These are phyloP conservation scores for Andrena praecox DNA, from an alignment of 2,888 invertebrate species.

Conservation along the genomic window DNA sequence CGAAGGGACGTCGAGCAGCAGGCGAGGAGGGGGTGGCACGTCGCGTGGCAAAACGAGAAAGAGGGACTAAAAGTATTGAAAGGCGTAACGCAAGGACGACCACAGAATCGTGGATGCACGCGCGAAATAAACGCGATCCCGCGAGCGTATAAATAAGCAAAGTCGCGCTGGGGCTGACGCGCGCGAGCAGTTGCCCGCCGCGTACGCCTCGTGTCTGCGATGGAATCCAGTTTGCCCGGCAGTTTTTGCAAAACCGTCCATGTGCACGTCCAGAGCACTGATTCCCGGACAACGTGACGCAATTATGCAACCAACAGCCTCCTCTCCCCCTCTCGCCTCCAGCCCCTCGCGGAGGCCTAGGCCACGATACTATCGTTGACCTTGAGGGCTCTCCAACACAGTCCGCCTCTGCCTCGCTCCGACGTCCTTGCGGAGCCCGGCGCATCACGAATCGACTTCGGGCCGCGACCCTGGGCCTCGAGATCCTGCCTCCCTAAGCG, in stretches of 20 bases:
- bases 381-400: conserved; percentile 68
- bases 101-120: conserved; percentile 31
- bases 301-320: conserved; percentile 72
- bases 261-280: conserved; percentile 62
- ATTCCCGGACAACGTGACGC: conserved; percentile 74
- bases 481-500: conserved; percentile 29
- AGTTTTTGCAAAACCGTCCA: conserved; percentile 60
- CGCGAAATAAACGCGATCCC: conserved; percentile 42
- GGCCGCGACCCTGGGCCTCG: conserved; percentile 33
- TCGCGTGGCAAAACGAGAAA: not conserved
- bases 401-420: conserved; percentile 14
- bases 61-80: not conserved
- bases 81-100: conserved; percentile 26
- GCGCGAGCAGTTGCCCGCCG: conserved; percentile 16
- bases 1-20: not conserved
- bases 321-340: not conserved
- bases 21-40: not conserved
- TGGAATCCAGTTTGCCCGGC: conserved; percentile 73
- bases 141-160: conserved; percentile 40
- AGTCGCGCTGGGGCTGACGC: not conserved
- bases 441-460: conserved; percentile 61
- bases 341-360: conserved; percentile 17
- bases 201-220: conserved; percentile 22
- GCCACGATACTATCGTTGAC: conserved; percentile 68
- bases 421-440: conserved; percentile 63